Conservation (phyloP, 2,888 invertebrate genomes). For the Drosophila nigricruria region DNA sequence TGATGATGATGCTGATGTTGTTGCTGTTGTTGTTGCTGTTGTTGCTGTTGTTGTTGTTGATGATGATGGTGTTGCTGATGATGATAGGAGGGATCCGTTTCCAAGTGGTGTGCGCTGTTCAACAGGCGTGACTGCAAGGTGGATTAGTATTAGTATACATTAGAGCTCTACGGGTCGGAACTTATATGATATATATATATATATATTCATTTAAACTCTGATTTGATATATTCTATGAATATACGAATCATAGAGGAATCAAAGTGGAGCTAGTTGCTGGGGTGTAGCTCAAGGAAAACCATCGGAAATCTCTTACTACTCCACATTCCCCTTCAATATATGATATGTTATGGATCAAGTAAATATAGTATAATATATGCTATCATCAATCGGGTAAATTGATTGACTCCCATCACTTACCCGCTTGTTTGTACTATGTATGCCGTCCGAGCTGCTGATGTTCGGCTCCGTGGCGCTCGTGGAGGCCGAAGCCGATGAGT, state of each 20-base stretch:
- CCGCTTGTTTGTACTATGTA: conserved; percentile 86
- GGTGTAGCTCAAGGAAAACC: too few species aligned
- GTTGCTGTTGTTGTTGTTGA: conserved; percentile 67
- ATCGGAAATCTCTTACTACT: neutral
- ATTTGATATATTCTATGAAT: too few species aligned
- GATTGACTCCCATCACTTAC: conserved; percentile 69
- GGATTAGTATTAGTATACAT: too few species aligned
- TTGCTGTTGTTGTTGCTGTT: conserved; percentile 52
- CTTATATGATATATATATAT: too few species aligned
- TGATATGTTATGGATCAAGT: neutral
- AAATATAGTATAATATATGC: neutral
- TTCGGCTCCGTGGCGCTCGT: conserved; percentile 85
- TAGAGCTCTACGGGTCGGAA: too few species aligned
- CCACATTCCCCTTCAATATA: neutral
- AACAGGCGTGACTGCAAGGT: conserved; percentile 81
- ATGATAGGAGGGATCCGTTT: conserved; percentile 85
- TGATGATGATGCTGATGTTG: conserved; percentile 73
- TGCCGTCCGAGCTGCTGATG: conserved; percentile 84
- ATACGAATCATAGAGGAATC: neutral
- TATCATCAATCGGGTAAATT: too few species aligned
- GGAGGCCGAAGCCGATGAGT: conserved; percentile 77
- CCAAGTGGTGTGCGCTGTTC: conserved; percentile 82
- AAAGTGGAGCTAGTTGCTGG: neutral
- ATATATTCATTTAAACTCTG: too few species aligned
- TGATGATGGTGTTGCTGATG: conserved; percentile 84